A percentile compares a stretch with the other conserved stretches of the same genome.
Conservation (phyloP, 2,113 vertebrate genomes). For the Seriola dumerili region DNA sequence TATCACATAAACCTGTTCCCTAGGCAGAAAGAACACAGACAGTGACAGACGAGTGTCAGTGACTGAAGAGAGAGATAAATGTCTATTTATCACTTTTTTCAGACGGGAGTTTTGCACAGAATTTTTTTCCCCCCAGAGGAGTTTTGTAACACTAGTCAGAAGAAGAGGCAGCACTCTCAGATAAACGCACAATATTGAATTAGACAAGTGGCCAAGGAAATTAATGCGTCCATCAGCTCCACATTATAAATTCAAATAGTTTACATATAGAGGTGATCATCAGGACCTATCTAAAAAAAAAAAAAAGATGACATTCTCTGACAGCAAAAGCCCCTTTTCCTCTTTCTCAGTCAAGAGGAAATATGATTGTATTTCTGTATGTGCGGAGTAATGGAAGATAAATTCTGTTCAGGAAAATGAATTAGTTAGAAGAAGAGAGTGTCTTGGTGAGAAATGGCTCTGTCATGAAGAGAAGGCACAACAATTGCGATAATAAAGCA, state of each 20-base stretch:
- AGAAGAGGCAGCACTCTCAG: conserved; percentile 21
- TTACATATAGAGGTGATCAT: conserved; percentile 58
- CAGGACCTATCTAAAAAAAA: conserved; percentile 14
- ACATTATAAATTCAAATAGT: conserved; percentile 58
- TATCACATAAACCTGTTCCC: conserved; percentile 1
- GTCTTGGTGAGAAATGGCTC: conserved; percentile 80
- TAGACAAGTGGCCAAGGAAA: conserved; percentile 52
- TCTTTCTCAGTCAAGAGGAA: conserved; percentile 47
- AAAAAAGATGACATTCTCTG: conserved; percentile 27
- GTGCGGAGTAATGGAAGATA: conserved; percentile 69
- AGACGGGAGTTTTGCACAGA: conserved; percentile 11
- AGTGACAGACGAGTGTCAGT: conserved; percentile 23
- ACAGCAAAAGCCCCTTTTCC: conserved; percentile 45
- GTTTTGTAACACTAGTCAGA: conserved; percentile 16
- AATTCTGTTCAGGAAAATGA: conserved; percentile 79
- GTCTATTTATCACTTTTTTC: conserved; percentile 39
- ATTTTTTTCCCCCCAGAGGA: conserved; percentile 14
- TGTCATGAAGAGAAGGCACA: conserved; percentile 75
- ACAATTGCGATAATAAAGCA: conserved; percentile 76
- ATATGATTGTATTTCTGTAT: conserved; percentile 61
- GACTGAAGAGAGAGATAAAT: conserved; percentile 19
- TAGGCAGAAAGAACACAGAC: conserved; percentile 5
- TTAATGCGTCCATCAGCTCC: conserved; percentile 46
- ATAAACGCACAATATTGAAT: conserved; percentile 45
- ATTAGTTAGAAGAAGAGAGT: conserved; percentile 78